Conservation (phyloP, 2,797 vertebrate genomes). For the Oryzias dopingdopingensis region DNA sequence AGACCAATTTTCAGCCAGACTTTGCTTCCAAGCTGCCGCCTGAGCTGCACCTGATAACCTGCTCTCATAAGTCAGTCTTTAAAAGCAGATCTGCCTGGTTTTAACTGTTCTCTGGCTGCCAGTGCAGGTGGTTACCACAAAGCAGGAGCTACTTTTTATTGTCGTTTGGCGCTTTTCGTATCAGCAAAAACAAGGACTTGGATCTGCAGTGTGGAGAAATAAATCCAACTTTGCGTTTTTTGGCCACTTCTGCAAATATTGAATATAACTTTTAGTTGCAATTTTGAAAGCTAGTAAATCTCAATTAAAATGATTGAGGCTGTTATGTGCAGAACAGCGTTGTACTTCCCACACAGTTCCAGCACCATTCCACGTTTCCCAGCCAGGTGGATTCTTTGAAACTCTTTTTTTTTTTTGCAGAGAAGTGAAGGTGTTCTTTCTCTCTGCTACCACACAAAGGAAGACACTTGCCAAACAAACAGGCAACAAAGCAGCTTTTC, state of each 20-base stretch:
- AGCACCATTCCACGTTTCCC: conserved; percentile 39
- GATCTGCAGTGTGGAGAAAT: not conserved
- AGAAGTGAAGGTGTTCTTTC: conserved; percentile 44
- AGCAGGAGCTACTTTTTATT: too few relatives aligned
- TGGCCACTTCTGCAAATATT: too few relatives aligned
- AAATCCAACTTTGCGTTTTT: too few relatives aligned
- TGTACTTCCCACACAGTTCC: conserved; percentile 40
- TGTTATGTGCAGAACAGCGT: conserved; percentile 30
- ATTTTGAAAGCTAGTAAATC: too few relatives aligned
- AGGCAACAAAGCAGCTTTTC: conserved; percentile 9
- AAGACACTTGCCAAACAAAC: conserved; percentile 18
- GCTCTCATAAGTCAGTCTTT: conserved; percentile 11
- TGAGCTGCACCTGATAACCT: conserved; percentile 41
- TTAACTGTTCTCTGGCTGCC: not conserved
- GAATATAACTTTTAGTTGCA: not conserved
- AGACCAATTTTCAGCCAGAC: conserved; percentile 8
- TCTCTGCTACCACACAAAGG: conserved; percentile 31
- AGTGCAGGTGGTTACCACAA: not conserved
- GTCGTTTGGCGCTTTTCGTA: too few relatives aligned
- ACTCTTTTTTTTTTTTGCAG: not conserved
- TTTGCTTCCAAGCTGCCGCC: conserved; percentile 16
- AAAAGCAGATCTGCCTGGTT: conserved; percentile 1
- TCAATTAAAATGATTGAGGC: not conserved
- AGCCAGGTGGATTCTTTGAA: conserved; percentile 38
- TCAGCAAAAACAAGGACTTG: not conserved